phyloP scores from a whole-genome alignment of 1,140 invertebrate genomes.

The Acyrthosiphon pisum region DNA sequence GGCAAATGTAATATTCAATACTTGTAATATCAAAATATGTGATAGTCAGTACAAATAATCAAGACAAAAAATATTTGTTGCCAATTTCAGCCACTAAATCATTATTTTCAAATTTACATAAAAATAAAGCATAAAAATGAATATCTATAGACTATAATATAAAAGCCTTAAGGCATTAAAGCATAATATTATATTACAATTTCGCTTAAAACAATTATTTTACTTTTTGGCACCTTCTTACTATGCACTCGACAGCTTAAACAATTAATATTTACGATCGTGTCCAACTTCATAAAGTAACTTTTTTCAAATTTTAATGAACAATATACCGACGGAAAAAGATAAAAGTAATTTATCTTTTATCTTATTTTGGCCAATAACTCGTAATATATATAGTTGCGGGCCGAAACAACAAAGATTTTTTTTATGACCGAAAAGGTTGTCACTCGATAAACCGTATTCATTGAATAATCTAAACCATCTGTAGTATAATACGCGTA shows the following conservation, averaged over 20 bases:
- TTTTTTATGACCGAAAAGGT: neutral
- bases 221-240: neutral
- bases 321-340: neutral
- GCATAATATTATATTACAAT: neutral
- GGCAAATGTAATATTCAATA: neutral
- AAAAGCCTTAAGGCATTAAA: too few relatives aligned
- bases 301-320: neutral
- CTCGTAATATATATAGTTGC: neutral
- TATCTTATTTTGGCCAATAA: neutral
- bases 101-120: neutral
- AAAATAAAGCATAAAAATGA: too few relatives aligned
- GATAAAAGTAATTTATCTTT: neutral
- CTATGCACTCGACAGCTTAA: neutral
- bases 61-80: neutral
- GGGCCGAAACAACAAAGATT: neutral
- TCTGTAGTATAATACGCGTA: neutral
- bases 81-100: neutral
- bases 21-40: neutral
- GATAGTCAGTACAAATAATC: neutral
- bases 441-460: neutral
- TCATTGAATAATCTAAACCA: neutral
- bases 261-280: neutral
- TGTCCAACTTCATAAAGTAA: neutral
- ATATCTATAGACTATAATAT: too few relatives aligned
- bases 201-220: neutral